Percentiles rank a stretch among this genome's conserved stretches.
These are phyloP conservation scores for Bombus picipes DNA, from an alignment of 1,140 invertebrate genomes.

Conservation along the genomic window DNA sequence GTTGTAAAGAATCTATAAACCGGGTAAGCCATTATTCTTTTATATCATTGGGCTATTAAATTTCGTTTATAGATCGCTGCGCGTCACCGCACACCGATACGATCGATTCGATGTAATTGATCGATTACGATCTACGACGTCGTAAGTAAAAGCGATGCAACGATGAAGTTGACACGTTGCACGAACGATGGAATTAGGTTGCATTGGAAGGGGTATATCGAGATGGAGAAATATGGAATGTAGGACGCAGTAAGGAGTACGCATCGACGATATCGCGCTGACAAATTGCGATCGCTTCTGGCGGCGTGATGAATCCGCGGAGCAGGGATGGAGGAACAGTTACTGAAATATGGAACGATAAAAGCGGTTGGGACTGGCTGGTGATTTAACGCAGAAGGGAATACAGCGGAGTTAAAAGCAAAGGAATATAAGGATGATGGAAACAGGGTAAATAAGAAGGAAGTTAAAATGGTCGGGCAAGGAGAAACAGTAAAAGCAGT, in stretches of 20 bases:
- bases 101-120: neutral
- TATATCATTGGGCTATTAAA: neutral
- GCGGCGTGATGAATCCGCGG: conserved; percentile 9
- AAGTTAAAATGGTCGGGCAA: neutral
- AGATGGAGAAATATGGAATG: neutral
- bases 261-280: neutral
- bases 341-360: conserved; percentile 22
- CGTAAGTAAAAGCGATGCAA: neutral
- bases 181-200: neutral
- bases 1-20: neutral
- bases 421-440: too few relatives aligned
- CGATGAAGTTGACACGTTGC: neutral
- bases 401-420: neutral
- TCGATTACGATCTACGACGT: neutral
- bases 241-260: neutral
- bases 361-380: neutral
- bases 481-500: neutral
- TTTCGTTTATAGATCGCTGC: neutral
- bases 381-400: neutral
- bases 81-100: neutral
- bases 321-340: conserved; percentile 2
- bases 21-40: neutral
- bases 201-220: neutral
- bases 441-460: neutral
- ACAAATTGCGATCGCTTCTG: conserved; percentile 29